Evolutionary conservation across 2,797 vertebrate genomes (phyloP).

Genomic region (Miichthys miiuy): DNA sequence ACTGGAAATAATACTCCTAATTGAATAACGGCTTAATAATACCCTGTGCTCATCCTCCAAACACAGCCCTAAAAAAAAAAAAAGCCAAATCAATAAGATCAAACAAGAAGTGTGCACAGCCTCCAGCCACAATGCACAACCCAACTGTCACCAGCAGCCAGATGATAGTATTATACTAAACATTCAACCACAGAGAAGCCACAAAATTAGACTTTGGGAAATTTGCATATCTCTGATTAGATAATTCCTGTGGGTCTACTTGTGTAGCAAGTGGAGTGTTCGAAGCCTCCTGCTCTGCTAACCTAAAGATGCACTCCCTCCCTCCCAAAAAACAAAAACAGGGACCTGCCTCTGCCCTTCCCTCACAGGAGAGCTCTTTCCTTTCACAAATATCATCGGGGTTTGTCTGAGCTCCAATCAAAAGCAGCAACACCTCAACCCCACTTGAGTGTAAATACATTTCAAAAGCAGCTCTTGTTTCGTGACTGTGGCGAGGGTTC

Average conservation of each 20-base stretch:
- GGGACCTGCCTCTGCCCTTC: constrained; percentile 25
- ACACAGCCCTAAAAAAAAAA: constrained; percentile 16
- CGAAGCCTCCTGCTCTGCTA: constrained; percentile 57
- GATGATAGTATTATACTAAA: constrained; percentile 37
- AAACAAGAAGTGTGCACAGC: constrained; percentile 37
- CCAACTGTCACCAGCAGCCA: constrained; percentile 48
- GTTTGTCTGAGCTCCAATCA: constrained; percentile 45
- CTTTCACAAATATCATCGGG: constrained; percentile 8
- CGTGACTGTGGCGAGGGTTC: constrained; percentile 18
- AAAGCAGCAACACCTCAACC: constrained; percentile 47
- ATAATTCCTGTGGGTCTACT: constrained; percentile 64
- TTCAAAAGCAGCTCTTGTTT: constrained; percentile 28
- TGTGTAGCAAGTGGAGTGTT: constrained; percentile 66
- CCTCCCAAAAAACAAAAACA: constrained; percentile 15
- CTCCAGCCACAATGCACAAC: constrained; percentile 47
- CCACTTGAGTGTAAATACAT: constrained; percentile 39
- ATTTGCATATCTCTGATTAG: constrained; percentile 71
- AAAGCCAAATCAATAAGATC: constrained; percentile 64
- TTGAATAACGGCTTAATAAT: constrained; percentile 50
- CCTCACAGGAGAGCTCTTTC: constrained; percentile 21
- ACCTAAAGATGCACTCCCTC: constrained; percentile 51
- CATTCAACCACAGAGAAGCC: constrained; percentile 39
- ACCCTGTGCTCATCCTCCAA: constrained; percentile 16
- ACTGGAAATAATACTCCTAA: constrained; percentile 35
- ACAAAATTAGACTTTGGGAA: constrained; percentile 55